Evolutionary conservation across 2,888 invertebrate species (phyloP), one percentile per base, ranked within the genome.

Genomic region (Argyresthia goedartella): DNA sequence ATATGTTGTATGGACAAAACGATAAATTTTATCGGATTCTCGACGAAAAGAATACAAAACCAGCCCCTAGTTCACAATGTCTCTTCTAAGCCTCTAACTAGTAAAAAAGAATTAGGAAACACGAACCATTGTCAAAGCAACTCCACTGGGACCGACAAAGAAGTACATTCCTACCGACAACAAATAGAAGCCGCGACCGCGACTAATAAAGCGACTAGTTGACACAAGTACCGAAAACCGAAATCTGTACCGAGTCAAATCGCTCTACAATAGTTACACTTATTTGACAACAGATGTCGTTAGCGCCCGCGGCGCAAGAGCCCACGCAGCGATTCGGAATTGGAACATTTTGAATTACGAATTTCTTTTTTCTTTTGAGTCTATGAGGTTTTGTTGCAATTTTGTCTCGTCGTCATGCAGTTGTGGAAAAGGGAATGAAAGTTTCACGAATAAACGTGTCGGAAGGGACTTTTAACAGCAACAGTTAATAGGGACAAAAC

Each of bases 241-340:
- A 69, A 69, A 71, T 61, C 62, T 62, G 60, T 62, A 66, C 77
- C 78, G 81, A 69, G 67, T 65, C 85, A 68, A 85, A 86, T 85
- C 25, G 25, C 3, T 25, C 25, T 25, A 82, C 81, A 84, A 86
- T 75, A 71, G 75, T 82, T 77, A 79, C 69, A 81, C 75, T 85
- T 82, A 82, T 76, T 67, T 70, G 64, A 71, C 64, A 67, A 77
- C 69, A 85, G 84, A 85, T 84, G 84, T 84, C 84, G 82, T 82
- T 85, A 81, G 74, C 71, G 67, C 81, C 78, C 70, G 82, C 82
- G 81, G 82, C 61, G 55, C 58, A 63, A 66, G 63, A 62, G 57
- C 58, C 61, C 58, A 66, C 76, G 71, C 65, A 73, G 75, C 60
- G 73, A 71, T 72, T 64, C 63, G 60, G 72, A 77, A 78, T 80